A percentile compares a stretch with the other conserved stretches of the same genome.
Conservation (phyloP, 2,888 invertebrate genomes). For the Ctenicera cuprea region DNA sequence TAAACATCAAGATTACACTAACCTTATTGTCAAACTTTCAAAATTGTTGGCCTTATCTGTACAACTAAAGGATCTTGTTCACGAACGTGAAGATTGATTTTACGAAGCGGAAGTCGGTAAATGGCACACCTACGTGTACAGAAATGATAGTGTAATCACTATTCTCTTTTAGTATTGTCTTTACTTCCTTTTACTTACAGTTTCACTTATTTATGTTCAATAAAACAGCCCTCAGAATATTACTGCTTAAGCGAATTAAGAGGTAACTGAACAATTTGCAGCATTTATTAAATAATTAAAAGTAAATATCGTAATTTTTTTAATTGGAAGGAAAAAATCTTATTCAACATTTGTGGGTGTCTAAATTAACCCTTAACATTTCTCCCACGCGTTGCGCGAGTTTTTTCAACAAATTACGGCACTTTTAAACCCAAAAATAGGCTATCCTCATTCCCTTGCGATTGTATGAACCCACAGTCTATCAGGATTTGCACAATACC, state of each 20-base stretch:
- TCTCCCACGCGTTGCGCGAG: too few relatives aligned
- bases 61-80: slow-evolving; percentile 21
- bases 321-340: too few relatives aligned
- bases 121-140: slow-evolving; percentile 30
- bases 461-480: neutral
- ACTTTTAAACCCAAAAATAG: neutral
- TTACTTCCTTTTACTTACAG: neutral
- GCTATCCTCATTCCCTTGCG: neutral
- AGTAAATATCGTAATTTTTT: too few relatives aligned
- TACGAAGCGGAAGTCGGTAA: slow-evolving; percentile 29
- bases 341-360: too few relatives aligned
- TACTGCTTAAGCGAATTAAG: too few relatives aligned
- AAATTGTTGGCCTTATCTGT: slow-evolving; percentile 19
- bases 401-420: neutral
- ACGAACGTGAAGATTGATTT: slow-evolving; percentile 32
- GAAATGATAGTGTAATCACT: slow-evolving; percentile 11
- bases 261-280: too few relatives aligned
- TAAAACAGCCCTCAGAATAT: too few relatives aligned
- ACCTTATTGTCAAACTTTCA: neutral
- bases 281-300: too few relatives aligned
- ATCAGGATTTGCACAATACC: slow-evolving; percentile 19
- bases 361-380: too few relatives aligned
- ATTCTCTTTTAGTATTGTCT: slow-evolving; percentile 5
- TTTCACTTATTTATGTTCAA: too few relatives aligned
- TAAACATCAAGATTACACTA: neutral